These are phyloP conservation scores for Etheostoma nigrum DNA, from an alignment of 2,797 vertebrate genomes.

Conservation along the genomic window DNA sequence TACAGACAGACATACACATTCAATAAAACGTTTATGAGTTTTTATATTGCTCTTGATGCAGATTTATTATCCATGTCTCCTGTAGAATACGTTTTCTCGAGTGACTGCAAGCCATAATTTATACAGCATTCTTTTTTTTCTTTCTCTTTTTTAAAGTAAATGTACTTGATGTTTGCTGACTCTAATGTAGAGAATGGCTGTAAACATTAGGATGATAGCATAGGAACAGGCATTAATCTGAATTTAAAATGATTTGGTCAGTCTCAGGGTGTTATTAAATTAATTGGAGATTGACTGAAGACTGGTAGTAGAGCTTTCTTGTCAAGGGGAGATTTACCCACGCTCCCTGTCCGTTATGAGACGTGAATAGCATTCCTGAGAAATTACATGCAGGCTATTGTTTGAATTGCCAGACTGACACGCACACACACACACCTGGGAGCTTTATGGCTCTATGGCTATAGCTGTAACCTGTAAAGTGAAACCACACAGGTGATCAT, in stretches of 20 bases:
- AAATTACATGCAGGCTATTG: conserved; percentile 53
- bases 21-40: conserved; percentile 12
- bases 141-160: conserved; percentile 35
- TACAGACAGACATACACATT: not conserved
- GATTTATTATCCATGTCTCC: conserved; percentile 43
- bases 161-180: conserved; percentile 15
- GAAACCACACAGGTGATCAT: conserved; percentile 58
- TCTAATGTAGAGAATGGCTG: conserved; percentile 22
- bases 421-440: conserved; percentile 14
- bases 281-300: conserved; percentile 14
- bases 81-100: conserved; percentile 37
- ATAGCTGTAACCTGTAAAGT: conserved; percentile 59
- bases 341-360: not conserved
- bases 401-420: conserved; percentile 38
- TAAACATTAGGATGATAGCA: conserved; percentile 4
- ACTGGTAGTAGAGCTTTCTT: conserved; percentile 3
- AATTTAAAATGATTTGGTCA: conserved; percentile 35
- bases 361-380: conserved; percentile 71
- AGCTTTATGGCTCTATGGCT: conserved; percentile 30
- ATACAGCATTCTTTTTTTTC: conserved; percentile 14
- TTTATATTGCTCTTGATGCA: conserved; percentile 28
- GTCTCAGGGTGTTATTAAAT: conserved; percentile 12
- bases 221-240: conserved; percentile 19
- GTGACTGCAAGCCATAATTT: conserved; percentile 45
- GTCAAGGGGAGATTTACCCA: conserved; percentile 42